Percentiles rank a stretch among this genome's conserved stretches.
phyloP scores from a whole-genome alignment of 2,113 vertebrate genomes.

The Labeo catla region DNA sequence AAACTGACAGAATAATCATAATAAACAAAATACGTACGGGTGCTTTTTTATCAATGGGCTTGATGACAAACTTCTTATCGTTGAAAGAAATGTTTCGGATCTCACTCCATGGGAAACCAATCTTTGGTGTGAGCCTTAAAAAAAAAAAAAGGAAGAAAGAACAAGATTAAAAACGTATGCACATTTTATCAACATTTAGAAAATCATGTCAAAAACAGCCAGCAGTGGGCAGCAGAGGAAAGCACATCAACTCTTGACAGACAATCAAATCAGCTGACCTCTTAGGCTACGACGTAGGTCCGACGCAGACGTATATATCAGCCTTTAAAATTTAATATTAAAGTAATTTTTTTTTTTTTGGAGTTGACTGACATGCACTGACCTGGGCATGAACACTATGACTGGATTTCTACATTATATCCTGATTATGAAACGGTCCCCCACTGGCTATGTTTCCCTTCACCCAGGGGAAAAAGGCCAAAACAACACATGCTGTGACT shows the following conservation, averaged over 20 bases:
- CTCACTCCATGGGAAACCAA: not conserved
- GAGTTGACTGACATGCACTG: not conserved
- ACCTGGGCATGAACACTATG: not conserved
- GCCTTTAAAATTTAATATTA: not conserved
- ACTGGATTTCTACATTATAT: not conserved
- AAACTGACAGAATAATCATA: not conserved
- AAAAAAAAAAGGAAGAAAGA: not conserved
- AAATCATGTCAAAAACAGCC: not conserved
- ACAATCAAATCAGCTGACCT: not conserved
- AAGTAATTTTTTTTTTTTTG: not conserved
- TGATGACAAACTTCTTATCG: not conserved
- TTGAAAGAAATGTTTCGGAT: constrained; percentile 1
- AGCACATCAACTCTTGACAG: not conserved
- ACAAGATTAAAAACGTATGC: not conserved
- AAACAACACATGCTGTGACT: not conserved
- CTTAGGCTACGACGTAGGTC: not conserved
- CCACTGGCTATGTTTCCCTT: not conserved
- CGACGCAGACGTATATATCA: too few species aligned
- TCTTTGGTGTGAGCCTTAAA: not conserved
- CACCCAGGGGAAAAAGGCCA: not conserved
- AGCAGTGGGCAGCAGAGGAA: not conserved
- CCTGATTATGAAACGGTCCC: not conserved
- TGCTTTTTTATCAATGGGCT: constrained; percentile 1
- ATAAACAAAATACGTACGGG: not conserved
- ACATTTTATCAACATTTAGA: not conserved